Base-by-base conservation (phyloP, 2,797 vertebrate species). In the Pseudochaenichthys georgianus region DNA sequence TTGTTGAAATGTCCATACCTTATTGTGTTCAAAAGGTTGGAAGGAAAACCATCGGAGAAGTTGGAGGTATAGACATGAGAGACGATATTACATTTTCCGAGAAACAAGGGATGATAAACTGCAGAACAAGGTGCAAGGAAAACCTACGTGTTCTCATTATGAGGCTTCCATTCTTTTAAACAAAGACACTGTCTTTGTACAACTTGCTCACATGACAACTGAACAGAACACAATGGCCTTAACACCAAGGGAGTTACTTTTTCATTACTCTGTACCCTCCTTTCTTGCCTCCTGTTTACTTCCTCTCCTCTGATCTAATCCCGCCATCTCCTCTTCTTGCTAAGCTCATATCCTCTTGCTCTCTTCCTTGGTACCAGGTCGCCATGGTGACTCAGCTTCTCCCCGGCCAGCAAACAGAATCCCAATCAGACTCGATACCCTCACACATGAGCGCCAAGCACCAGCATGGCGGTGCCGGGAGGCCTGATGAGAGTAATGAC, bases 401-500 rank as follows among this genome's bases (percentile, higher is more conserved):
- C 77, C 80, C 82, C 51, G 58, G 83, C 78, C 89, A 92, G 74
- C 54, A 51, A 87, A 80, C 74, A 86, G 82, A 90, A 92, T 92
- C 87, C 83, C 79, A 93, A 90, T 93, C 87, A 91, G 81, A 77
- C 81, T 65, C 19, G 64, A 57, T 75, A 54, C 80, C 80, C 80
- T 67, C 69, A 66, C 76, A 77, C 38, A 66, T 2, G 47, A 53
- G 45, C 12, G 19, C 64, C 34, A 54, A 73, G 67, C 13, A 57
- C 59, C 65, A 77, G 73, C 52, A 70, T 76, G 84, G 80, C 55
- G 3, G 50, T 84, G 88, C 88, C 89, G 89, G 80, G 78, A 77
- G 83, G 88, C 78, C 87, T 91, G 93, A 93, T 91, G 91, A 92
- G 86, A 86, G 83, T 92, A 93, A 92, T 92, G 91, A 89, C 88